Evolutionary conservation across 2,113 vertebrate species (phyloP), one percentile per base, ranked within the genome.

Genomic region (Nesogale talazaci): DNA sequence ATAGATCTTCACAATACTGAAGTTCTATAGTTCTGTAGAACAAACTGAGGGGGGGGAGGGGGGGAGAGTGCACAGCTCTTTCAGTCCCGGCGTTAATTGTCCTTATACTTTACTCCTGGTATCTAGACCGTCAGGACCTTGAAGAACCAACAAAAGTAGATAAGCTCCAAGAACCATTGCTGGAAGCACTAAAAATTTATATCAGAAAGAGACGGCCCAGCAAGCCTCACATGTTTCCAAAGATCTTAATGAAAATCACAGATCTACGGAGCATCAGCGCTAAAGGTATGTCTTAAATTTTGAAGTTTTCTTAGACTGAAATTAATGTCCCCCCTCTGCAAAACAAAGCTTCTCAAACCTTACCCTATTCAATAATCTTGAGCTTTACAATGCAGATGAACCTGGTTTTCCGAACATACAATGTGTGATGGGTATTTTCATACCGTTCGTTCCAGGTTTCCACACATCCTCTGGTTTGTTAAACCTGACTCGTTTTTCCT

Each of bases 161-260:
- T 96, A 99, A 99, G 97, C 98, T 99, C 94, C 99, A 99, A 97
- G 99, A 99, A 95, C 99, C 99, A 0, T 94, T 99, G 96, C 97
- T 99, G 97, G 99, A 99, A 98, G 99, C 99, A 2, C 98, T 99
- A 92, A 99, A 99, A 98, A 99, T 99, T 97, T 99, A 99, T 86
- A 99, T 99, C 94, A 97, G 99, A 72, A 99, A 99, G 95, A 98
- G 99, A 90, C 97, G 99, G 86, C 99, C 99, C 97, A 99, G 98
- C 98, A 99, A 99, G 98, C 99, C 99, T 87, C 99, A 99, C 42
- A 99, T 99, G 99, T 99, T 99, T 96, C 99, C 99, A 98, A 99
- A 99, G 98, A 99, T 99, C 97, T 98, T 99, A 97, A 99, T 99
- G 99, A 99, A 99, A 98, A 99, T 99, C 98, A 99, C 99, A 0